Conservation (phyloP, 2,113 vertebrate genomes). For the Ophiodon elongatus region DNA sequence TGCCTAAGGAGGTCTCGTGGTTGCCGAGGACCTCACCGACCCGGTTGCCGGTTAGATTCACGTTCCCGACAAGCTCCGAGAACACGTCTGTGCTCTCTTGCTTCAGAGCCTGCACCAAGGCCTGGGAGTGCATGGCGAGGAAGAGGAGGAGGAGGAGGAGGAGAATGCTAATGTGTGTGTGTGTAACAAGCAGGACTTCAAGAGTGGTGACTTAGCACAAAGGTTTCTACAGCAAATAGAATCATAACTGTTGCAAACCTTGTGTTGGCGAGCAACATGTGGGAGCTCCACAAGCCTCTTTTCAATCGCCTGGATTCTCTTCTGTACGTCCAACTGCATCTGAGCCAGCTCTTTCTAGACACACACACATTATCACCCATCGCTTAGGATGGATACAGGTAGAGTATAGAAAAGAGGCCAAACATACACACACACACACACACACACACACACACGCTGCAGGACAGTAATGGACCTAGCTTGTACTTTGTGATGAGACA, state of each 20-base stretch:
- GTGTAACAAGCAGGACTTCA: not conserved
- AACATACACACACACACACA: not conserved
- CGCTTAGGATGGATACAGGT: not conserved
- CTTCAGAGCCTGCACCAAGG: conserved; percentile 73
- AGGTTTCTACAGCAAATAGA: not conserved
- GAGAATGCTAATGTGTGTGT: not conserved
- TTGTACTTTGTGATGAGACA: not conserved
- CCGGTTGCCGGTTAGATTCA: conserved; percentile 69
- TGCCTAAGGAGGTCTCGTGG: conserved; percentile 66
- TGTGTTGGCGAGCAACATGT: conserved; percentile 70
- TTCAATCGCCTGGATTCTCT: conserved; percentile 72
- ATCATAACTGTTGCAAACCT: conserved; percentile 55
- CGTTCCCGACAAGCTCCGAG: conserved; percentile 56
- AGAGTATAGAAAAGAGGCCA: not conserved
- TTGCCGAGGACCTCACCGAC: conserved; percentile 68
- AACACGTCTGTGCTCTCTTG: conserved; percentile 72
- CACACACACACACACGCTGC: not conserved
- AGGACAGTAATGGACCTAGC: not conserved
- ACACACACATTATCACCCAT: conserved; percentile 20
- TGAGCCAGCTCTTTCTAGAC: conserved; percentile 69
- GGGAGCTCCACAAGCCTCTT: conserved; percentile 71
- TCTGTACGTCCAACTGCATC: conserved; percentile 72
- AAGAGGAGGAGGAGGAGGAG: not conserved
- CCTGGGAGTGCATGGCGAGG: conserved; percentile 46
- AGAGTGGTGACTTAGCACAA: not conserved